phyloP scores from a whole-genome alignment of 2,888 invertebrate species.

The Agelastica alni region DNA sequence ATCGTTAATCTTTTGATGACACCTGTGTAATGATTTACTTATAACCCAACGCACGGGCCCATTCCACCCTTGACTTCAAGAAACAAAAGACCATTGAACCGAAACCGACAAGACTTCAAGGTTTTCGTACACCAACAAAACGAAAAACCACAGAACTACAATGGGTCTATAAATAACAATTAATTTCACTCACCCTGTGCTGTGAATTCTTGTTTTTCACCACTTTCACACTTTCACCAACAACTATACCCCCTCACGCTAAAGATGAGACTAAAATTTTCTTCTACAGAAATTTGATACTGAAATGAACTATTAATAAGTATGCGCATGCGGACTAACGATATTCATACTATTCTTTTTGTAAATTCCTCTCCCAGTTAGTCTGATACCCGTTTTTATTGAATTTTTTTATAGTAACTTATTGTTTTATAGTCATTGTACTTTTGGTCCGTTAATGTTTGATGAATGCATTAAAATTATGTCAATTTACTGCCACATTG shows the following conservation, averaged over 20 bases:
- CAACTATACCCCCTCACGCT: slow-evolving; percentile 36
- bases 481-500: too few relatives aligned
- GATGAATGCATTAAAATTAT: too few relatives aligned
- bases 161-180: slow-evolving; percentile 4
- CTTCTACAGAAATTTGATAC: slow-evolving; percentile 45
- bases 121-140: slow-evolving; percentile 12
- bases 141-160: slow-evolving; percentile 5
- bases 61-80: slow-evolving; percentile 25
- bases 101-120: slow-evolving; percentile 25
- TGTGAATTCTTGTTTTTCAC: slow-evolving; percentile 19
- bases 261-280: slow-evolving; percentile 40
- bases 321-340: slow-evolving; percentile 36
- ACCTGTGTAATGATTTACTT: slow-evolving; percentile 21
- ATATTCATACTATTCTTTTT: slow-evolving; percentile 11
- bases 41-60: slow-evolving; percentile 8
- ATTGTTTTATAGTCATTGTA: too few relatives aligned
- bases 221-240: slow-evolving; percentile 24
- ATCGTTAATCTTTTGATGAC: slow-evolving; percentile 17
- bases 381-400: slow-evolving; percentile 10
- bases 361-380: slow-evolving; percentile 18
- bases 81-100: slow-evolving; percentile 28
- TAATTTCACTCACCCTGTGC: slow-evolving; percentile 33
- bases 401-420: too few relatives aligned
- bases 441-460: too few relatives aligned
- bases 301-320: slow-evolving; percentile 44